Percentiles rank a stretch among this genome's conserved stretches.
Evolutionary conservation across 2,797 vertebrate genomes (phyloP).

Genomic region (Syngnathus acus): DNA sequence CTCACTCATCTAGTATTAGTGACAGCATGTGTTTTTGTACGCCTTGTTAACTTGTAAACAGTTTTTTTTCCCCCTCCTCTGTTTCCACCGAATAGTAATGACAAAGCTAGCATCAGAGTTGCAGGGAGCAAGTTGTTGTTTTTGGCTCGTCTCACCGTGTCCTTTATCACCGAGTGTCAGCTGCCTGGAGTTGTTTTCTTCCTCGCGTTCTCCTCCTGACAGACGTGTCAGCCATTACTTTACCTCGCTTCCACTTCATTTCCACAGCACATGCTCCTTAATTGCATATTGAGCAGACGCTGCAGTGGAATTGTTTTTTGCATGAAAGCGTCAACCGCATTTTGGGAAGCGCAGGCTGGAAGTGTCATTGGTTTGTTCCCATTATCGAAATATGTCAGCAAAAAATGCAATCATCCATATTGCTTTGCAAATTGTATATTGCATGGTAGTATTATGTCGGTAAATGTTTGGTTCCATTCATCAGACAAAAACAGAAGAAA

Average conservation of each 20-base stretch:
- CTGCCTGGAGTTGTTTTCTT: slow-evolving; percentile 47
- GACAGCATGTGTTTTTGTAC: not conserved
- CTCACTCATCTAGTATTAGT: not conserved
- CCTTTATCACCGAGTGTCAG: slow-evolving; percentile 52
- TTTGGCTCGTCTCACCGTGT: slow-evolving; percentile 33
- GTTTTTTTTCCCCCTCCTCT: slow-evolving; percentile 1
- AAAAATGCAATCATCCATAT: not conserved
- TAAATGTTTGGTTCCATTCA: too few species aligned
- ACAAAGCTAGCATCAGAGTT: slow-evolving; percentile 30
- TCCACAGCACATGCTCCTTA: slow-evolving; percentile 21
- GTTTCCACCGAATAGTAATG: slow-evolving; percentile 31
- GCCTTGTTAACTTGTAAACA: not conserved
- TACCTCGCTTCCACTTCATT: slow-evolving; percentile 30
- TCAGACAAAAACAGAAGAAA: not conserved
- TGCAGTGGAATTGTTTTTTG: slow-evolving; percentile 12
- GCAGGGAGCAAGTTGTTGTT: slow-evolving; percentile 39
- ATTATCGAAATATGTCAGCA: slow-evolving; percentile 22
- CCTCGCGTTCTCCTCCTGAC: slow-evolving; percentile 39
- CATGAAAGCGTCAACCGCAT: not conserved
- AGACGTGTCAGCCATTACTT: slow-evolving; percentile 38
- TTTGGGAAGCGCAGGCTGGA: not conserved
- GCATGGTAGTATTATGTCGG: too few species aligned
- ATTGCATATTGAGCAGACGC: slow-evolving; percentile 24
- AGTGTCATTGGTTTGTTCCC: not conserved
- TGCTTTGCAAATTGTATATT: too few species aligned